phyloP scores from a whole-genome alignment of 1,140 invertebrate genomes.

The Gonatopus flavifemur region DNA sequence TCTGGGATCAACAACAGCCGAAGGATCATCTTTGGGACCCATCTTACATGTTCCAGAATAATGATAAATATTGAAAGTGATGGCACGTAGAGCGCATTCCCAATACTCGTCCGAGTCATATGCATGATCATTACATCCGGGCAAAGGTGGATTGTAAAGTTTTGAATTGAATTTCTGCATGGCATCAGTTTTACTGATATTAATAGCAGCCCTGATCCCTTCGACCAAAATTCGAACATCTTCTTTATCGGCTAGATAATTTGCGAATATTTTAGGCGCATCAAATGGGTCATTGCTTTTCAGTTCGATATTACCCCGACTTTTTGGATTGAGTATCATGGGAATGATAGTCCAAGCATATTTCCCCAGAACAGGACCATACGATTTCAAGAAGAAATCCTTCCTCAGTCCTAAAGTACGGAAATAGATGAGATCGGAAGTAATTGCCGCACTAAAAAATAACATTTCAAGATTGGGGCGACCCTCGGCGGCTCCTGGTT shows the following conservation, averaged over 20 bases:
- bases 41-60: slow-evolving; percentile 82
- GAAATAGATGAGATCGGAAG: slow-evolving; percentile 59
- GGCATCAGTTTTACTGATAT: slow-evolving; percentile 62
- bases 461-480: slow-evolving; percentile 77
- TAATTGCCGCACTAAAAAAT: slow-evolving; percentile 64
- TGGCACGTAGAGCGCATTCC: slow-evolving; percentile 68
- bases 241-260: slow-evolving; percentile 70
- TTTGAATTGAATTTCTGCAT: slow-evolving; percentile 64
- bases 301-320: slow-evolving; percentile 69
- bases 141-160: slow-evolving; percentile 65
- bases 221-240: slow-evolving; percentile 67
- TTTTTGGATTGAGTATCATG: slow-evolving; percentile 74
- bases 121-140: slow-evolving; percentile 66
- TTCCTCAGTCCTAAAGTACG: slow-evolving; percentile 63
- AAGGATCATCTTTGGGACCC: slow-evolving; percentile 69
- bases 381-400: slow-evolving; percentile 60
- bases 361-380: slow-evolving; percentile 55
- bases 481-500: slow-evolving; percentile 63
- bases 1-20: slow-evolving; percentile 71
- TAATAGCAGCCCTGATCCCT: slow-evolving; percentile 64
- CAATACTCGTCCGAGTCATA: slow-evolving; percentile 72
- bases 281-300: slow-evolving; percentile 67
- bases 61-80: slow-evolving; percentile 76
- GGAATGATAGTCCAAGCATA: slow-evolving; percentile 69
- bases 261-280: slow-evolving; percentile 78